Base-by-base conservation (phyloP, 2,888 invertebrate species). In the Pammene fasciana region DNA sequence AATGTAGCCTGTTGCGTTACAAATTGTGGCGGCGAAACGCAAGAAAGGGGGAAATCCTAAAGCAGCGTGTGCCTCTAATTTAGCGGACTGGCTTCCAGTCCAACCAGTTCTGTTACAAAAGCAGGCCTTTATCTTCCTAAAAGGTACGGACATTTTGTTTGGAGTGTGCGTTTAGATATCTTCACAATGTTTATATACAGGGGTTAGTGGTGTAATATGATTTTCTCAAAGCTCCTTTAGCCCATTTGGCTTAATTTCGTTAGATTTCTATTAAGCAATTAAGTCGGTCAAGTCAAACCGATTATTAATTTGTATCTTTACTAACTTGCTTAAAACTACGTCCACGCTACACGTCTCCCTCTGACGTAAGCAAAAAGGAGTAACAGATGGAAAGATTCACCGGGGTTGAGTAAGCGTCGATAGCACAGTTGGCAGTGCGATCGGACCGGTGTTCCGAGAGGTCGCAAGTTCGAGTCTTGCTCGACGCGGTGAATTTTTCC, bases 81-180 rank as follows among this genome's bases (percentile, higher is more conserved):
- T 85, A 86, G 82, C 84, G 80, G 76, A 79, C 81, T 80, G 78
- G 79, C 79, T 78, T 79, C 80, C 75, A 79, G 79, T 81, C 77
- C 75, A 76, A 88, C 89, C 84, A 82, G 88, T 87, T 86, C 77
- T 79, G 78, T 85, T 87, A 87, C 86, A 86, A 86, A 83, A 85
- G 85, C 80, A 74, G 73, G 73, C 67, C 74, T 72, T 67, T 76
- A 76, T 70, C 70, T 75, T 82, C 85, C 82, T 80, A 85, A 85
- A 84, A 83, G 84, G 85, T 76, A 74, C 76, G 74, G 73, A 74
- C 71, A 67, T 71, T 72, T 76, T 80, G 79, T 80, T 81, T 82
- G 79, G 60, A 72, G 74, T 75, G 74, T 73, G 74, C 73, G 72
- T 74, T 75, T 76, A 64, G 72, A 48, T 68, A 65, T 70, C 65